Conservation (phyloP, 2,113 vertebrate genomes). For the Eclectus roratus region DNA sequence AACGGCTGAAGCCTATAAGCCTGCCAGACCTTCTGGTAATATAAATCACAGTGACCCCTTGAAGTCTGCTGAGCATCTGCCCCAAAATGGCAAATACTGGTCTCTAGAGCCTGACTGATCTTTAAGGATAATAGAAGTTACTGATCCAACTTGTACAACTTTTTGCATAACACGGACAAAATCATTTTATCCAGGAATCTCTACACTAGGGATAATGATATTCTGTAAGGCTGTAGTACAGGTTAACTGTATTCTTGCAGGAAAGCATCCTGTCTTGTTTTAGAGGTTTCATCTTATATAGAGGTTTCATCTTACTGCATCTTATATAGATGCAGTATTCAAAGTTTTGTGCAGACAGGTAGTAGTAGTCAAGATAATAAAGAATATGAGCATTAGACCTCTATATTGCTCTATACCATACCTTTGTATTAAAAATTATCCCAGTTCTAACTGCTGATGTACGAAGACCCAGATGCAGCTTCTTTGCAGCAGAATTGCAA, state of each 20-base stretch:
- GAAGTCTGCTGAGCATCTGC: not conserved
- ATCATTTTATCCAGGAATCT: not conserved
- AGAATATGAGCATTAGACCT: not conserved
- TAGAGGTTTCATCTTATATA: not conserved
- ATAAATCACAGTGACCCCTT: not conserved
- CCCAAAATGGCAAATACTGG: not conserved
- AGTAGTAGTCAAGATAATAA: not conserved
- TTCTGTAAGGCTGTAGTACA: not conserved
- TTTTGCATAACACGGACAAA: not conserved
- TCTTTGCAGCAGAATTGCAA: not conserved
- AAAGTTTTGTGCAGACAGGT: not conserved
- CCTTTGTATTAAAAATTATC: not conserved
- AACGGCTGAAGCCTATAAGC: not conserved
- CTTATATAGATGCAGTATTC: not conserved
- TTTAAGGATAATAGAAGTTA: not conserved
- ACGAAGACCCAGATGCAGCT: not conserved
- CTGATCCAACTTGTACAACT: not conserved
- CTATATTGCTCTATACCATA: not conserved
- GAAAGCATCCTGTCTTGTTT: not conserved
- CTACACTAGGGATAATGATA: not conserved
- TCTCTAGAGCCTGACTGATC: not conserved
- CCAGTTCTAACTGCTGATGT: not conserved
- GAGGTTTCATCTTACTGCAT: too few species aligned
- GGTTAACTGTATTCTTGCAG: not conserved
- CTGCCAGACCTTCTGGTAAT: not conserved